Percentiles rank a stretch among this genome's conserved stretches.
Conservation (phyloP, 2,113 vertebrate genomes). For the Antennarius striatus region DNA sequence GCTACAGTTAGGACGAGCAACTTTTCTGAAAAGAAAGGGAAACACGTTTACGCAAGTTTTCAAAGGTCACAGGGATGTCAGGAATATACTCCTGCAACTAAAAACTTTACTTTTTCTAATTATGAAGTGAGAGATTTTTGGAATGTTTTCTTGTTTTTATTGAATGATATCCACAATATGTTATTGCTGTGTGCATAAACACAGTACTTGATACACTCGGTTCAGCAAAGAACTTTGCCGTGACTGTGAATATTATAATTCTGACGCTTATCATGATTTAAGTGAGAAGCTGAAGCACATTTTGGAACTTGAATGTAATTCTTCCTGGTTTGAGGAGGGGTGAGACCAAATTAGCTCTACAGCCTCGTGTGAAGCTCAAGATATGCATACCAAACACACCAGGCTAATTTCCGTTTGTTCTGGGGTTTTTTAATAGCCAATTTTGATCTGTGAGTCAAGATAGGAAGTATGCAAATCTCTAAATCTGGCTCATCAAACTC, state of each 20-base stretch:
- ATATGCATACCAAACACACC: background rate
- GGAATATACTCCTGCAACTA: background rate
- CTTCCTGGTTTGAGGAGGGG: constrained; percentile 44
- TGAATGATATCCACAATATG: no score
- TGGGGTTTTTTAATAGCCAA: constrained; percentile 3
- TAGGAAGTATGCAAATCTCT: constrained; percentile 7
- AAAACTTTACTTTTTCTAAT: constrained; percentile 13
- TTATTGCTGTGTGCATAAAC: no score
- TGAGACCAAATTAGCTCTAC: constrained; percentile 58
- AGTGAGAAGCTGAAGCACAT: no score
- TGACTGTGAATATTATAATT: no score
- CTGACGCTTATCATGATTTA: no score
- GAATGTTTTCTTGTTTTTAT: no score
- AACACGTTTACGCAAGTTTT: constrained; percentile 15
- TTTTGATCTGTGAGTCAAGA: constrained; percentile 11
- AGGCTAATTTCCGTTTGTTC: constrained; percentile 7
- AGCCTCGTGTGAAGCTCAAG: constrained; percentile 29
- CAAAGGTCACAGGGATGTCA: constrained; percentile 31
- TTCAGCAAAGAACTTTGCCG: no score
- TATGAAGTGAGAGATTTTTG: background rate
- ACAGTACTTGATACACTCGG: no score
- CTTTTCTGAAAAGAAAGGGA: constrained; percentile 83
- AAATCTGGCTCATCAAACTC: constrained; percentile 12
- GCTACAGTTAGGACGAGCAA: constrained; percentile 93
- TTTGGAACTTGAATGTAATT: no score